These are phyloP conservation scores for Pandemis heparana DNA, from an alignment of 2,888 invertebrate species.

Conservation along the genomic window DNA sequence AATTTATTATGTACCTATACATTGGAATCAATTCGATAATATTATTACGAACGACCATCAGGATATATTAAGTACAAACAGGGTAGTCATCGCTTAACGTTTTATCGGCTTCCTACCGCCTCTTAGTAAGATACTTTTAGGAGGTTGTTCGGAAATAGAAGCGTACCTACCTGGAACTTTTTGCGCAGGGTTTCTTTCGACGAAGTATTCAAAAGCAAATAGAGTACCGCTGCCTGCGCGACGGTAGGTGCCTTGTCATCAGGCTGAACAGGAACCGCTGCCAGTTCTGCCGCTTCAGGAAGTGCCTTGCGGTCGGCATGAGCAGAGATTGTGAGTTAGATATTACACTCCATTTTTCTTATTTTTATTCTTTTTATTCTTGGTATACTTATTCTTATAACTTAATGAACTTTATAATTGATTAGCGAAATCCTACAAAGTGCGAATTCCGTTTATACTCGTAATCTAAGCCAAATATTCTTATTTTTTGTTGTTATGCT, in stretches of 20 bases:
- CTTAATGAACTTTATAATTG: not conserved
- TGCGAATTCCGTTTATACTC: not conserved
- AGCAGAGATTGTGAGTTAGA: slow-evolving; percentile 96
- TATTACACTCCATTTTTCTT: not conserved
- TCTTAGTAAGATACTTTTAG: not conserved
- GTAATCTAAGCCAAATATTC: not conserved
- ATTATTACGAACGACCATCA: no score
- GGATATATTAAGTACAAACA: not conserved
- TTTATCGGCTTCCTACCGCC: not conserved
- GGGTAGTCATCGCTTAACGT: not conserved
- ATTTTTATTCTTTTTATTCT: not conserved
- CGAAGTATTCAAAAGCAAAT: slow-evolving; percentile 98
- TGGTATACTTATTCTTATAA: not conserved
- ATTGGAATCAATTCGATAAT: no score
- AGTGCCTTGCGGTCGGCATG: slow-evolving; percentile 98
- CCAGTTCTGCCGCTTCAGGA: slow-evolving; percentile 98
- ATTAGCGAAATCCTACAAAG: not conserved
- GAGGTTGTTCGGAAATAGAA: not conserved
- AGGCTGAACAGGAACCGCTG: slow-evolving; percentile 97
- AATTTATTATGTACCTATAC: no score
- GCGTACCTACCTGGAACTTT: slow-evolving; percentile 24
- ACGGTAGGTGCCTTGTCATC: slow-evolving; percentile 97
- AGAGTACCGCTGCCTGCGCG: slow-evolving; percentile 96
- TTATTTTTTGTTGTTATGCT: not conserved
- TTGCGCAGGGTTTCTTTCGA: slow-evolving; percentile 95